Conservation (phyloP, 2,888 invertebrate species). For the Drosophila testacea region DNA sequence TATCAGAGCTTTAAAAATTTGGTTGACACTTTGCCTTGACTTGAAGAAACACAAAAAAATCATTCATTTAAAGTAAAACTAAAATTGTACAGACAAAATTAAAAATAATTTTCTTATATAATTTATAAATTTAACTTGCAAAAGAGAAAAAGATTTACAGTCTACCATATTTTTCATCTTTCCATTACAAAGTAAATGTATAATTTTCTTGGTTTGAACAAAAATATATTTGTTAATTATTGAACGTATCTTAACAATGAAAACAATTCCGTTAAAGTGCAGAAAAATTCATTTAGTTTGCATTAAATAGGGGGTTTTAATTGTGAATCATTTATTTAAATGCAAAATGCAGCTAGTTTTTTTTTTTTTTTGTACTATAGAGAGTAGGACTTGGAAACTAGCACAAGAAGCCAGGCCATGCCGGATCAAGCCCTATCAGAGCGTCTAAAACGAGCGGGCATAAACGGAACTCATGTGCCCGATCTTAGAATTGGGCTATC, state of each 20-base stretch:
- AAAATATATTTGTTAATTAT: too few relatives aligned
- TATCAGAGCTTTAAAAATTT: conserved; percentile 33
- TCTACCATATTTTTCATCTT: too few relatives aligned
- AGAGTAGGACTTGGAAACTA: conserved; percentile 28
- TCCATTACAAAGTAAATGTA: too few relatives aligned
- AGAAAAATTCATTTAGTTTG: too few relatives aligned
- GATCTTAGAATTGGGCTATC: conserved; percentile 72
- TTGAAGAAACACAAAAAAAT: conserved; percentile 29
- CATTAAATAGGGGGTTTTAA: too few relatives aligned
- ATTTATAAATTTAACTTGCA: background rate
- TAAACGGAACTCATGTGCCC: conserved; percentile 78
- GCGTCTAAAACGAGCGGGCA: conserved; percentile 16
- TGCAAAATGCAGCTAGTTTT: background rate
- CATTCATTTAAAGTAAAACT: background rate
- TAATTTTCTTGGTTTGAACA: too few relatives aligned
- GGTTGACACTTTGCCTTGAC: conserved; percentile 58
- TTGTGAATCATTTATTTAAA: background rate
- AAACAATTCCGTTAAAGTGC: too few relatives aligned
- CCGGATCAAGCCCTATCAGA: conserved; percentile 44
- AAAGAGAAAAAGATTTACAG: too few relatives aligned
- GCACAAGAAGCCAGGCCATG: conserved; percentile 29
- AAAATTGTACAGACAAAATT: background rate
- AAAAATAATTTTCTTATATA: background rate
- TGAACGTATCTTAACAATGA: too few relatives aligned
- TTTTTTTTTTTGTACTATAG: conserved; percentile 32